These are phyloP conservation scores for Ischnura elegans DNA, from an alignment of 2,888 invertebrate species.

Conservation along the genomic window DNA sequence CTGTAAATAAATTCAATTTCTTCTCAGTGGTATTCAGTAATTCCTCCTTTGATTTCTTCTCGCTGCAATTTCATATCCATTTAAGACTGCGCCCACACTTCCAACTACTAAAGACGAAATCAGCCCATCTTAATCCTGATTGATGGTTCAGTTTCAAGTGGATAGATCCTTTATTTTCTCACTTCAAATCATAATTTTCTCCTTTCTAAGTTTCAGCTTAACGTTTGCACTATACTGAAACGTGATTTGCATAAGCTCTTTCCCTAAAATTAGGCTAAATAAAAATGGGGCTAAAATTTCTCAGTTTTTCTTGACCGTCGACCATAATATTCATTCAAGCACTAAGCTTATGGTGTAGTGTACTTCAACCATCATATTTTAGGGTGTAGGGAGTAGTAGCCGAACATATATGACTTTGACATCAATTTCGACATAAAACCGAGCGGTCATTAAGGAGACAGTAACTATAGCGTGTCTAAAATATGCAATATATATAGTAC, in stretches of 20 bases:
- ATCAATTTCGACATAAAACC: no score
- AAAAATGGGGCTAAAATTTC: no score
- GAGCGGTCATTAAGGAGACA: no score
- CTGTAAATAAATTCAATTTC: neutral
- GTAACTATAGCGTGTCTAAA: no score
- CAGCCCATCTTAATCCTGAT: neutral
- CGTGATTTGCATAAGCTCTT: neutral
- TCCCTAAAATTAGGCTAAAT: neutral
- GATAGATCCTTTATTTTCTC: neutral
- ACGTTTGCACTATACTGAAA: neutral
- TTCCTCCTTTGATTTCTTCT: constrained; percentile 30
- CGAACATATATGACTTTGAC: no score
- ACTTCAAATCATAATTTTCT: neutral
- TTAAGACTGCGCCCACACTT: neutral
- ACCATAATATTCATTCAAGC: no score
- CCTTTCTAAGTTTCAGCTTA: neutral
- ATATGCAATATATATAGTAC: no score
- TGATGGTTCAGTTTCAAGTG: neutral
- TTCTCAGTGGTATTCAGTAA: neutral
- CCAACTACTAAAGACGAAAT: neutral
- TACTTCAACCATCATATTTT: no score
- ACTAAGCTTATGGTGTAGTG: no score
- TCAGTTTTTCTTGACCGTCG: neutral
- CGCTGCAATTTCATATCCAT: neutral
- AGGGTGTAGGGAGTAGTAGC: no score